Conservation (phyloP, 2,888 invertebrate species). For the Leucozona laternaria region DNA sequence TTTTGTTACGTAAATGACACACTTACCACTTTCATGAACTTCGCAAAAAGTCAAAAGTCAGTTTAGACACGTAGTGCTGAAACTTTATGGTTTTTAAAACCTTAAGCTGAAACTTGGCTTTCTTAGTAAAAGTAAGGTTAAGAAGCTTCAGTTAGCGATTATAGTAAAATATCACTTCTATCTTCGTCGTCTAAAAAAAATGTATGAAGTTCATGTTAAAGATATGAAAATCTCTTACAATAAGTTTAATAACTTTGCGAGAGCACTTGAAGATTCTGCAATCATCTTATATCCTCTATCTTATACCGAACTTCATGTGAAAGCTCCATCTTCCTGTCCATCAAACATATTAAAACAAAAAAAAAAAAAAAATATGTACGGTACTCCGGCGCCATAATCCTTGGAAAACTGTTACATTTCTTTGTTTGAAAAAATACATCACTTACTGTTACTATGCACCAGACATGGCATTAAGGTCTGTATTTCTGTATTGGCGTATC, state of each 20-base stretch:
- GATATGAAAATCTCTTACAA: background rate
- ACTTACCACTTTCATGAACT: too few relatives aligned
- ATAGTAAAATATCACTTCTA: too few relatives aligned
- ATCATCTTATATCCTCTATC: conserved; percentile 9
- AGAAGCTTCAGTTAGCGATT: too few relatives aligned
- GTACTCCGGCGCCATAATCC: conserved; percentile 48
- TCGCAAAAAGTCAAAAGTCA: too few relatives aligned
- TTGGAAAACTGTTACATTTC: conserved; percentile 41
- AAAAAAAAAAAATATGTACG: conserved; percentile 13
- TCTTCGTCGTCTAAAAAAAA: too few relatives aligned
- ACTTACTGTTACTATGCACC: conserved; percentile 68
- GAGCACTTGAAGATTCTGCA: conserved; percentile 33
- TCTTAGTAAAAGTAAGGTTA: too few relatives aligned
- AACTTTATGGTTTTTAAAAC: too few relatives aligned
- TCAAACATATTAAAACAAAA: conserved; percentile 36
- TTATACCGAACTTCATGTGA: conserved; percentile 1
- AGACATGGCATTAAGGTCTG: conserved; percentile 48
- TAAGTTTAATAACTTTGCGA: conserved; percentile 29
- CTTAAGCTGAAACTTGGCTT: too few relatives aligned
- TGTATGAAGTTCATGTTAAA: background rate
- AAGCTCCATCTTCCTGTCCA: conserved; percentile 38
- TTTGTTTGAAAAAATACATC: conserved; percentile 57
- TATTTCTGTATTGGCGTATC: conserved; percentile 28
- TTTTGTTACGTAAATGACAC: too few relatives aligned
- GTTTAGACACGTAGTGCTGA: too few relatives aligned